Conservation (phyloP, 1,140 invertebrate species). For the Pseudomyrmex sp. region DNA sequence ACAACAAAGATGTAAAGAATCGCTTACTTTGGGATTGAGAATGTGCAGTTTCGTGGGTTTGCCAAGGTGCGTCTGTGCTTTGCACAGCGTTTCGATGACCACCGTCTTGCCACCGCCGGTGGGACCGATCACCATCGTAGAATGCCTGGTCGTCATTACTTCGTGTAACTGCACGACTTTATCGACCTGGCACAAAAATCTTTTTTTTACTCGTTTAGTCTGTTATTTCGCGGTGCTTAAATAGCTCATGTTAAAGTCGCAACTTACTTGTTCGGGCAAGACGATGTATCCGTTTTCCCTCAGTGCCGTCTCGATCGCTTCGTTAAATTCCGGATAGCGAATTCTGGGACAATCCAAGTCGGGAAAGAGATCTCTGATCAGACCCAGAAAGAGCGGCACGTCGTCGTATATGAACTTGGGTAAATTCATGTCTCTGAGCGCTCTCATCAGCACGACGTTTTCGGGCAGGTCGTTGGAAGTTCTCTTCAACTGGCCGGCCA, state of each 20-base stretch:
- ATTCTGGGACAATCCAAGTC: constrained; percentile 94
- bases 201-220: background rate
- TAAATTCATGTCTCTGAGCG: constrained; percentile 95
- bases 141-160: constrained; percentile 97
- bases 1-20: background rate
- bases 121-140: constrained; percentile 95
- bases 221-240: background rate
- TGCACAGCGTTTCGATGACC: constrained; percentile 92
- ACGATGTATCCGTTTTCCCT: constrained; percentile 89
- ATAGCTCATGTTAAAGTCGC: too few relatives aligned
- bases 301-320: constrained; percentile 90
- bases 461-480: constrained; percentile 91
- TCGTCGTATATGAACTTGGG: constrained; percentile 97
- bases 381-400: constrained; percentile 94
- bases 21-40: constrained; percentile 92
- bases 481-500: constrained; percentile 94
- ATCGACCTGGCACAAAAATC: constrained; percentile 87
- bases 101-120: constrained; percentile 96
- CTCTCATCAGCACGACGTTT: constrained; percentile 94
- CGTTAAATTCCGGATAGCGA: constrained; percentile 93
- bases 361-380: constrained; percentile 95
- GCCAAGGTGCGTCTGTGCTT: constrained; percentile 91
- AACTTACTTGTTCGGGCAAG: constrained; percentile 90
- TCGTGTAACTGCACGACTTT: constrained; percentile 96
- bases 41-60: constrained; percentile 91